phyloP scores from a whole-genome alignment of 2,113 vertebrate species.

The Hyperopisus bebe region DNA sequence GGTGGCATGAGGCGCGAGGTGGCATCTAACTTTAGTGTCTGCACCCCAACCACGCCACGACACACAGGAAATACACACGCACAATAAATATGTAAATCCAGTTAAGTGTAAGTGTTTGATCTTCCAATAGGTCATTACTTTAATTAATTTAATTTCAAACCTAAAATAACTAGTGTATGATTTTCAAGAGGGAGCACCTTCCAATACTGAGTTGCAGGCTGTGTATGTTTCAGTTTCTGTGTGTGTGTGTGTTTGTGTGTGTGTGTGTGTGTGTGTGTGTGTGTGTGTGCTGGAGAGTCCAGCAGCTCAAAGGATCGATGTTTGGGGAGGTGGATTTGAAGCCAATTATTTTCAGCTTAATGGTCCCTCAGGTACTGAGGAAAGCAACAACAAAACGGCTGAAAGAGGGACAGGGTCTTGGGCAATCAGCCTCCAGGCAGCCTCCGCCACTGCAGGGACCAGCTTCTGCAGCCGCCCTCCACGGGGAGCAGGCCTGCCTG shows the following conservation, averaged over 20 bases:
- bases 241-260: slow-evolving; percentile 1
- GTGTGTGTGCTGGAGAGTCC: slow-evolving; percentile 44
- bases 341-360: slow-evolving; percentile 79
- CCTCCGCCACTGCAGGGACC: slow-evolving; percentile 25
- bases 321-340: slow-evolving; percentile 56
- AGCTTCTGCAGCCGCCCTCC: not conserved
- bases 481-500: not conserved
- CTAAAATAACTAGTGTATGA: not conserved
- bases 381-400: slow-evolving; percentile 69
- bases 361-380: slow-evolving; percentile 61
- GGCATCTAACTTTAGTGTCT: not conserved
- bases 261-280: slow-evolving; percentile 3
- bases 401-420: slow-evolving; percentile 62
- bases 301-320: slow-evolving; percentile 72
- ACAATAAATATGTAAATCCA: not conserved
- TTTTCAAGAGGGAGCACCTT: not conserved
- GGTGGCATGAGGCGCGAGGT: not conserved
- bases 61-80: not conserved
- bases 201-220: not conserved
- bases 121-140: not conserved
- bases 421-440: slow-evolving; percentile 56
- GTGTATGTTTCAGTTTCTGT: not conserved
- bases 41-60: not conserved
- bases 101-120: not conserved
- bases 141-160: not conserved